A percentile compares a stretch with the other conserved stretches of the same genome.
These are phyloP conservation scores for Nephrotoma flavescens DNA, from an alignment of 2,888 invertebrate genomes.

Conservation along the genomic window DNA sequence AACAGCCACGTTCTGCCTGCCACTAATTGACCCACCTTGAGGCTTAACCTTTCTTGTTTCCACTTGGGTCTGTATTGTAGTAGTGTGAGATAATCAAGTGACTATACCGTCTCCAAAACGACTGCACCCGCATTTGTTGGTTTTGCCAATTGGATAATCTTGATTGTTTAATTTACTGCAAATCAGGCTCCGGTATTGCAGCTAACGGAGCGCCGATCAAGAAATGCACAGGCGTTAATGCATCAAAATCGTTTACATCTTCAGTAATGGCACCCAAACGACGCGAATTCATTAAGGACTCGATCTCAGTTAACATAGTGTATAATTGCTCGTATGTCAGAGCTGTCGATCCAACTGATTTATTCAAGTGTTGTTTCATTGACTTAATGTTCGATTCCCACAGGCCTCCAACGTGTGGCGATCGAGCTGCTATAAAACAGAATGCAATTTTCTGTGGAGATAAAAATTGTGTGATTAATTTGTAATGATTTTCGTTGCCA, in stretches of 20 bases:
- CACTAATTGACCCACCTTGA: too few species aligned
- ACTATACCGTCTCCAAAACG: too few species aligned
- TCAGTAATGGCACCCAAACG: not conserved
- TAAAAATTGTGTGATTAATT: not conserved
- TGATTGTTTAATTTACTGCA: too few species aligned
- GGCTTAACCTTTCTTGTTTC: too few species aligned
- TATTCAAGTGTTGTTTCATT: not conserved
- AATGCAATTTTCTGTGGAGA: not conserved
- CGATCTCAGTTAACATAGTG: not conserved
- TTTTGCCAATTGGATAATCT: too few species aligned
- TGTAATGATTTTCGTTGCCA: not conserved
- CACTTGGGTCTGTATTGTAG: too few species aligned
- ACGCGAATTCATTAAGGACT: not conserved
- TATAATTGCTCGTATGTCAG: not conserved
- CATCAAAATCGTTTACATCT: not conserved
- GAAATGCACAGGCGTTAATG: not conserved
- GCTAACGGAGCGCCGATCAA: too few species aligned
- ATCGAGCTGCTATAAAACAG: not conserved
- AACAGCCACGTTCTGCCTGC: too few species aligned
- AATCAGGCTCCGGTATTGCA: too few species aligned
- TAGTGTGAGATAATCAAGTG: too few species aligned
- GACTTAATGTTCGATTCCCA: not conserved
- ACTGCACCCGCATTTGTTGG: too few species aligned
- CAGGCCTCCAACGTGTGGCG: not conserved
- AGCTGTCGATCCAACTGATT: too few species aligned